phyloP scores from a whole-genome alignment of 1,140 invertebrate genomes.

The Pygmarrhopalites habei region DNA sequence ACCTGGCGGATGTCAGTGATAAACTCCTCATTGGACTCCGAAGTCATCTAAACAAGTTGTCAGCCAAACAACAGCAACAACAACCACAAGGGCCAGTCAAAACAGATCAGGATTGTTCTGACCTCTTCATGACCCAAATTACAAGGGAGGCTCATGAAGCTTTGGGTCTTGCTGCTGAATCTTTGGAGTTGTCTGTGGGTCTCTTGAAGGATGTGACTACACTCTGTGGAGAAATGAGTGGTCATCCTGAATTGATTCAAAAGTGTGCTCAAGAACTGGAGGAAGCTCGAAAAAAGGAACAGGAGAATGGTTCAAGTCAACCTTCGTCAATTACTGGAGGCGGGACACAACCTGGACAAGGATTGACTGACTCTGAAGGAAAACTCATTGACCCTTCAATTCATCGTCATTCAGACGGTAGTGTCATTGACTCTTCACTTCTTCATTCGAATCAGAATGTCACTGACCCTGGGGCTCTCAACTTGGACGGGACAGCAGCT shows the following conservation, averaged over 20 bases:
- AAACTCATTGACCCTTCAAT: too few species aligned
- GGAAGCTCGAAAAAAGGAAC: background rate
- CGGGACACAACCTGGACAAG: too few species aligned
- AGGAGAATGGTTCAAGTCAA: background rate
- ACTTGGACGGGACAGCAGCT: too few species aligned
- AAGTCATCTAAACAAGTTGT: background rate
- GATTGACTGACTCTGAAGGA: too few species aligned
- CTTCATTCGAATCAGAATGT: too few species aligned
- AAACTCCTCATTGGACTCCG: background rate
- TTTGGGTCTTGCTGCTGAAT: constrained; percentile 2
- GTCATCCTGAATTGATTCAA: background rate
- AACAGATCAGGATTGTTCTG: too few species aligned
- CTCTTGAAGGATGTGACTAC: background rate
- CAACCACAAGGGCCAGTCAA: background rate
- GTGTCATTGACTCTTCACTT: too few species aligned
- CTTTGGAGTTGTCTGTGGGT: background rate
- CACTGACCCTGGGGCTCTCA: too few species aligned
- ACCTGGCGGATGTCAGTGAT: background rate
- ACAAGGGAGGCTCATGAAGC: constrained; percentile 9
- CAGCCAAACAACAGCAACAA: too few species aligned
- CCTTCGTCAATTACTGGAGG: too few species aligned
- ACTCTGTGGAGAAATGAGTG: constrained; percentile 2
- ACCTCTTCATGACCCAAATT: constrained; percentile 5
- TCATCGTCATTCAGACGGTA: too few species aligned
- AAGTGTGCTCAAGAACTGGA: background rate